These are phyloP conservation scores for Polypedilum vanderplanki DNA, from an alignment of 1,140 invertebrate genomes.

Conservation along the genomic window DNA sequence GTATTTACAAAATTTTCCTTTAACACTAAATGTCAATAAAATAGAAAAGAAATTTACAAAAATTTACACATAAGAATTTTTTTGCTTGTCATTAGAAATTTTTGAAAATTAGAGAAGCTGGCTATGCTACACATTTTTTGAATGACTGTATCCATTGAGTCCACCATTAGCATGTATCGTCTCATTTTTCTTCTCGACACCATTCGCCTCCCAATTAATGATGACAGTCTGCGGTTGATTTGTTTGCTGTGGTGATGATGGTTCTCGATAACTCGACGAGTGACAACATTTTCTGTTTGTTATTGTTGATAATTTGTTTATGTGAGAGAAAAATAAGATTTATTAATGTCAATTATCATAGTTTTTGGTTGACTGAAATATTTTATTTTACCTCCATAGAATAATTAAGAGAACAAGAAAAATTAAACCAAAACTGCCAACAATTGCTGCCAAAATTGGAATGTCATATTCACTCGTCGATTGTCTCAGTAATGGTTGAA, in stretches of 20 bases:
- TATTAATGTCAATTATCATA: not conserved
- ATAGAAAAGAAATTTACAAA: not conserved
- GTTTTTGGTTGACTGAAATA: too few species aligned
- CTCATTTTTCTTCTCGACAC: constrained; percentile 16
- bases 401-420: constrained; percentile 9
- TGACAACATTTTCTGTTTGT: not conserved
- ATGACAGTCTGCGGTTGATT: constrained; percentile 12
- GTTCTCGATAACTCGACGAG: not conserved
- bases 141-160: constrained; percentile 23
- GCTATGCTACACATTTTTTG: constrained; percentile 21
- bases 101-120: not conserved
- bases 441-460: constrained; percentile 61
- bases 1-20: not conserved
- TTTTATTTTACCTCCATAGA: constrained; percentile 16
- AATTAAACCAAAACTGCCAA: constrained; percentile 2
- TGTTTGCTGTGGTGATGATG: constrained; percentile 13
- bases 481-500: constrained; percentile 48
- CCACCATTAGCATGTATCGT: constrained; percentile 20
- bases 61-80: not conserved
- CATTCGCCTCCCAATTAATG: constrained; percentile 25
- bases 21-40: not conserved
- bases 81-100: too few species aligned
- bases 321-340: not conserved
- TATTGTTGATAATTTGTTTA: not conserved
- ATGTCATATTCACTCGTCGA: constrained; percentile 59